Percentiles rank a stretch among this genome's conserved stretches.
Evolutionary conservation across 2,888 invertebrate species (phyloP).

Genomic region (Spisula solida): DNA sequence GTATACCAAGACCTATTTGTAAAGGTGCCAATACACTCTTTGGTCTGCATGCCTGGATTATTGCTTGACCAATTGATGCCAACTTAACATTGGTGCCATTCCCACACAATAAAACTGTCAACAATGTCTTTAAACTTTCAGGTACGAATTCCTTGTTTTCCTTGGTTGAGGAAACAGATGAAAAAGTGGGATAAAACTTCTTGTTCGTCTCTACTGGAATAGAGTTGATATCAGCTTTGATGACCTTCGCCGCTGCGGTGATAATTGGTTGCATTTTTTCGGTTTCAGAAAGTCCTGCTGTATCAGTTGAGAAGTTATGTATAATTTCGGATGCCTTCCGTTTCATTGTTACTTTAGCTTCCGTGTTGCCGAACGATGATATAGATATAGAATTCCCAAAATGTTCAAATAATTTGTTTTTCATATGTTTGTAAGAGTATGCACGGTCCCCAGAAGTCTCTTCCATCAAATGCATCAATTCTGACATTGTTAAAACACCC

Average conservation of each 20-base stretch:
- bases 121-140: slow-evolving; percentile 9
- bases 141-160: slow-evolving; percentile 32
- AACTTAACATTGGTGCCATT: not conserved
- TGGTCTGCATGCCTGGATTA: slow-evolving; percentile 61
- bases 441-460: no score
- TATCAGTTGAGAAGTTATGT: slow-evolving; percentile 41
- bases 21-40: slow-evolving; percentile 62
- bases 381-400: slow-evolving; percentile 50
- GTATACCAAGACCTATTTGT: slow-evolving; percentile 65
- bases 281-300: not conserved
- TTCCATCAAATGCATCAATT: no score
- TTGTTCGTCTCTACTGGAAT: not conserved
- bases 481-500: no score
- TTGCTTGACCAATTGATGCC: slow-evolving; percentile 21
- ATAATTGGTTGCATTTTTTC: slow-evolving; percentile 14
- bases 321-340: slow-evolving; percentile 41
- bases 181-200: not conserved
- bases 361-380: slow-evolving; percentile 46
- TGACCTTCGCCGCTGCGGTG: slow-evolving; percentile 50
- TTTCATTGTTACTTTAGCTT: slow-evolving; percentile 51
- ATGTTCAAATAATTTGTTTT: slow-evolving; percentile 35
- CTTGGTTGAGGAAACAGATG: not conserved
- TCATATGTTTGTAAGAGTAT: slow-evolving; percentile 26
- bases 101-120: not conserved
- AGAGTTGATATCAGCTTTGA: slow-evolving; percentile 24